A percentile compares a stretch with the other conserved stretches of the same genome.
These are phyloP conservation scores for Drosophila eugracilis DNA, from an alignment of 1,140 invertebrate species.

Conservation along the genomic window DNA sequence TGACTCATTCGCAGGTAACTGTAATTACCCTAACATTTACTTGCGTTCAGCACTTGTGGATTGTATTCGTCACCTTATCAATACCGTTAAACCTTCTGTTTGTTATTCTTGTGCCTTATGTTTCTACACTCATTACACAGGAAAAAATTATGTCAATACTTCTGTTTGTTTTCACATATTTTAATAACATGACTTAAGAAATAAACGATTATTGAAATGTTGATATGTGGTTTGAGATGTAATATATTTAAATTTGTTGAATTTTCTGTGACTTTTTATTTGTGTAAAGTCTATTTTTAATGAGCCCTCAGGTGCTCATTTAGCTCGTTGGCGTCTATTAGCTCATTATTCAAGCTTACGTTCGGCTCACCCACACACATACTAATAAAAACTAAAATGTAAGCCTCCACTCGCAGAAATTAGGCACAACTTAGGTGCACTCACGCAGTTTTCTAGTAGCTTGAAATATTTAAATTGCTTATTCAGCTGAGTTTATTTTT, in stretches of 20 bases:
- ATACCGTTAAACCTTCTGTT: background rate
- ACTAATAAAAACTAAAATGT: background rate
- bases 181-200: no score
- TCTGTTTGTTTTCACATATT: no score
- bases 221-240: background rate
- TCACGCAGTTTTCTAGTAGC: slow-evolving; percentile 48
- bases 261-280: slow-evolving; percentile 7
- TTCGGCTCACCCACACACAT: slow-evolving; percentile 34
- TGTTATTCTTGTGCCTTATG: background rate
- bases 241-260: background rate
- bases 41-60: slow-evolving; percentile 35
- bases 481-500: slow-evolving; percentile 30
- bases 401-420: slow-evolving; percentile 23
- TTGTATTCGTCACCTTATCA: slow-evolving; percentile 45
- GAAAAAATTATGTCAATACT: background rate
- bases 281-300: slow-evolving; percentile 16
- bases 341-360: slow-evolving; percentile 43
- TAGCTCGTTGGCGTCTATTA: slow-evolving; percentile 43
- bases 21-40: slow-evolving; percentile 26
- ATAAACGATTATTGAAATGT: no score
- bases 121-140: slow-evolving; percentile 6
- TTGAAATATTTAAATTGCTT: slow-evolving; percentile 29
- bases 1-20: slow-evolving; percentile 36
- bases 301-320: slow-evolving; percentile 41
- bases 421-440: slow-evolving; percentile 24